phyloP scores from a whole-genome alignment of 1,140 invertebrate species.

The Fragariocoptes setiger region DNA sequence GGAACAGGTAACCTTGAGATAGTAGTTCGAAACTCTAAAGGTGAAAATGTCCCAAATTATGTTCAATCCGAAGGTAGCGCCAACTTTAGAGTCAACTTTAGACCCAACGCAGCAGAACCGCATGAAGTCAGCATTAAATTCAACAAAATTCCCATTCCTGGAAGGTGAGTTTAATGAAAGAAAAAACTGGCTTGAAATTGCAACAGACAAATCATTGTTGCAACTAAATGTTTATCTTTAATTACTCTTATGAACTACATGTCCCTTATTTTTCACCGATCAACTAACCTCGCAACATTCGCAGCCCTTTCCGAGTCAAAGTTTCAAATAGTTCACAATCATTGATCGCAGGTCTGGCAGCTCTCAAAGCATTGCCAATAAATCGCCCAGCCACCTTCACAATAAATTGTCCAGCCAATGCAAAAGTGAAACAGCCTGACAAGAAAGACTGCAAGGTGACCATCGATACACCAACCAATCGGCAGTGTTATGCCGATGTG shows the following conservation, averaged over 20 bases:
- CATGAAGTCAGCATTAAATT: conserved; percentile 46
- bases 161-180: no score
- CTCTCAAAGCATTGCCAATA: not conserved
- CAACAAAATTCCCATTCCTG: conserved; percentile 73
- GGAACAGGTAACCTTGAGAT: conserved; percentile 89
- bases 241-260: no score
- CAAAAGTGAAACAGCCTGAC: no score
- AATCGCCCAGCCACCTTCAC: not conserved
- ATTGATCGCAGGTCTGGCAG: not conserved
- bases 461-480: no score
- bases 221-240: no score
- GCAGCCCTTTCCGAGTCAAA: not conserved
- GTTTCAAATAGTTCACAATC: not conserved
- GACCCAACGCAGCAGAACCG: conserved; percentile 27
- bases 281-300: no score
- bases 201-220: no score
- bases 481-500: not conserved
- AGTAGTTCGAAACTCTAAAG: conserved; percentile 84
- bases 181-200: no score
- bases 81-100: conserved; percentile 76
- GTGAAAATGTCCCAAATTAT: conserved; percentile 88
- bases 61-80: conserved; percentile 90
- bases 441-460: no score
- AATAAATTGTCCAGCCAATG: not conserved
- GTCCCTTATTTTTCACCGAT: no score